Base-by-base conservation (phyloP, 2,113 vertebrate species). In the Helogale parvula region DNA sequence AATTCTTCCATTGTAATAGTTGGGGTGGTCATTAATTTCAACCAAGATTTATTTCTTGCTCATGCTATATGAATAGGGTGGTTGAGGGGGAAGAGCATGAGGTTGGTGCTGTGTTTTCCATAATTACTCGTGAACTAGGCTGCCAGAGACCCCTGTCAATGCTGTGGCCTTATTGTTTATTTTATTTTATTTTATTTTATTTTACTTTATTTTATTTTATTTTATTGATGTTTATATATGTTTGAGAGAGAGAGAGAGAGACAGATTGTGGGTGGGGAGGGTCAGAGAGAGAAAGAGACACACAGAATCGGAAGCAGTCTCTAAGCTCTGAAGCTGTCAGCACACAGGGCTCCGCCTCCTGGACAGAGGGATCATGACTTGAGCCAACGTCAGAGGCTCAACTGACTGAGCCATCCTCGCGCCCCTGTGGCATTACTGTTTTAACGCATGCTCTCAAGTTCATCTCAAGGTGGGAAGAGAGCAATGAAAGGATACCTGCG, bases 41-140 rank as follows among this genome's bases (percentile, higher is more conserved):
- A 23, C 27, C n/a, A 66, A 88, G 54, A 19, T 41, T 65, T 57
- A 19, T 76, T 74, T 95, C 71, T 95, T 94, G 23, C 31, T 90
- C 8, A 31, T 15, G n/a, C 7, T 71, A 4, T 7, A 10, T 90
- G n/a, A 25, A 41, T 47, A 68, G 5, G 1, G 3, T 15, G 1
- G 13, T 80, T 0, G 19, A 3, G 38, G 2, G 4, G 50, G 4
- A 12, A 8, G 12, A 66, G 8, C 33, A 0, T 65, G 35, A 63
- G 15, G 7, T 11, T 47, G 29, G 2, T 68, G 7, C 9, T 21
- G 2, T 79, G 50, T 3, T 88, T 14, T 68, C 6, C 57, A 15
- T 23, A 72, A 9, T 72, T 71, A 47, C 11, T 79, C 19, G 65
- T 17, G 15, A 90, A 45, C 13, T 19, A 35, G 4, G n/a, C 8